Evolutionary conservation across 2,888 invertebrate species (phyloP).

Genomic region (Athalia circularis): DNA sequence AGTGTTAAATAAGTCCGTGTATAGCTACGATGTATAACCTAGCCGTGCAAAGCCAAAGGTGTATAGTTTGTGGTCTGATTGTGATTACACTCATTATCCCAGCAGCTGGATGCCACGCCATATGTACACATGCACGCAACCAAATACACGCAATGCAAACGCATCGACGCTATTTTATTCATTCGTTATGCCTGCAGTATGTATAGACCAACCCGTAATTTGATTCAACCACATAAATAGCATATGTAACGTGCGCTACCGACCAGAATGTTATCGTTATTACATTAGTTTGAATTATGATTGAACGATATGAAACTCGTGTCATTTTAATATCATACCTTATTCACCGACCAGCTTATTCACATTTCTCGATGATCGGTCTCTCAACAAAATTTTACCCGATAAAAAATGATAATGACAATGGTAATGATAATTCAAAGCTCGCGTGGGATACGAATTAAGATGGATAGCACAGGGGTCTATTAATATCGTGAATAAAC

Average conservation of each 20-base stretch:
- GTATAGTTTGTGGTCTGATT: slow-evolving; percentile 57
- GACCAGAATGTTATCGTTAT: slow-evolving; percentile 22
- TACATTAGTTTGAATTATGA: slow-evolving; percentile 29
- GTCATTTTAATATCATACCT: too few species aligned
- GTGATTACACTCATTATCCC: slow-evolving; percentile 67
- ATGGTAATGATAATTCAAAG: too few species aligned
- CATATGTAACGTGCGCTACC: slow-evolving; percentile 53
- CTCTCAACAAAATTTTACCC: too few species aligned
- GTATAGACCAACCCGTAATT: slow-evolving; percentile 52
- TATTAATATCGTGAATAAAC: not conserved
- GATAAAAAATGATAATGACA: too few species aligned
- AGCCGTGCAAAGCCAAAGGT: slow-evolving; percentile 34
- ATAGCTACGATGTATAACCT: not conserved
- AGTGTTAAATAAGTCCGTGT: slow-evolving; percentile 38
- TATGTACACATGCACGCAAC: slow-evolving; percentile 58
- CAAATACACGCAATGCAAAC: slow-evolving; percentile 57
- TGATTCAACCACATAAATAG: slow-evolving; percentile 56
- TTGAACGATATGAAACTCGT: slow-evolving; percentile 24
- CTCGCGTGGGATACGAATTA: not conserved
- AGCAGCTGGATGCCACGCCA: slow-evolving; percentile 50
- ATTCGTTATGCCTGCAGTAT: slow-evolving; percentile 36
- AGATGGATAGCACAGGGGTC: not conserved
- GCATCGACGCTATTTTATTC: slow-evolving; percentile 49
- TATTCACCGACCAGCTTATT: not conserved
- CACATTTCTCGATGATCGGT: not conserved